phyloP scores from a whole-genome alignment of 2,888 invertebrate genomes.

The Eilema sororculum region DNA sequence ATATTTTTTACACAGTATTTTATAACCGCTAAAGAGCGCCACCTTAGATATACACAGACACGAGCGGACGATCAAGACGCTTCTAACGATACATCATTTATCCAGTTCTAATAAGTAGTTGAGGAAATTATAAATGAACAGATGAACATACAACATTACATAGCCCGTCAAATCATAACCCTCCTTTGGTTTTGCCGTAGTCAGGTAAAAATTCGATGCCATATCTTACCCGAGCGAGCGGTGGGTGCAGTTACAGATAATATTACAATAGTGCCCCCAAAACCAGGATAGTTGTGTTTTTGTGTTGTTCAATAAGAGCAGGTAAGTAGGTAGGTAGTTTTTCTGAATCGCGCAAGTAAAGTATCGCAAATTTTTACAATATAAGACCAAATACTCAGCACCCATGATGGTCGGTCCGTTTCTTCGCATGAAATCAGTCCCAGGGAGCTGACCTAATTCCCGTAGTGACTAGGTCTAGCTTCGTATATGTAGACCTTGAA shows the following conservation, averaged over 20 bases:
- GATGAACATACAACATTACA: too few species aligned
- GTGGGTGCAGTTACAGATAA: conserved; percentile 28
- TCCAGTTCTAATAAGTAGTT: too few species aligned
- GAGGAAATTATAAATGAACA: too few species aligned
- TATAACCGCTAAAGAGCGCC: too few species aligned
- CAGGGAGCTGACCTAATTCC: conserved; percentile 72
- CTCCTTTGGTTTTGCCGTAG: too few species aligned
- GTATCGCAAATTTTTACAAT: conserved; percentile 55
- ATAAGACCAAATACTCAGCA: conserved; percentile 26
- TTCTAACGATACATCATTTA: too few species aligned
- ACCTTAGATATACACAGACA: too few species aligned
- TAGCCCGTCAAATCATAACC: too few species aligned
- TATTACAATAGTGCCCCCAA: conserved; percentile 53
- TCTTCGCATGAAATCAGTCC: conserved; percentile 79
- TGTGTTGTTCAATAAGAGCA: conserved; percentile 57
- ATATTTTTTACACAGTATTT: too few species aligned
- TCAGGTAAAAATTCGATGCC: neutral
- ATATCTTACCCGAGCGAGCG: neutral
- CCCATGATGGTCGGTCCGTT: conserved; percentile 70
- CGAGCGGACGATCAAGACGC: too few species aligned
- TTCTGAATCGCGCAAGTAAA: conserved; percentile 71
- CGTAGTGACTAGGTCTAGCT: conserved; percentile 28
- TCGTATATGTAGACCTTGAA: conserved; percentile 42
- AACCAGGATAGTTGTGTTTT: conserved; percentile 37
- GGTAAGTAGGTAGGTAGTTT: conserved; percentile 53